These are phyloP conservation scores for Watsonalla binaria DNA, from an alignment of 2,888 invertebrate species.

Conservation along the genomic window DNA sequence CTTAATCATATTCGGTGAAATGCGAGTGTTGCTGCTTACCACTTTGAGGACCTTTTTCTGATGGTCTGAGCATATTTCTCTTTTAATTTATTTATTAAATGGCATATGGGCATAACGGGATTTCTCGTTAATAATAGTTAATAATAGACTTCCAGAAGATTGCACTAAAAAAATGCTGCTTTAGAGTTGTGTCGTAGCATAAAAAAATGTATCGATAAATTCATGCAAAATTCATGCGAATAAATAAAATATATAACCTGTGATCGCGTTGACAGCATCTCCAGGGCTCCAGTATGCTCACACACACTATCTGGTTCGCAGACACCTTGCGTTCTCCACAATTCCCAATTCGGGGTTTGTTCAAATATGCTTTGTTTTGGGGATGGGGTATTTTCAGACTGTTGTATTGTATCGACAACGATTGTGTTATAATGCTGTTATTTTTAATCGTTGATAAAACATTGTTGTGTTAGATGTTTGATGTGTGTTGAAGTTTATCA, in stretches of 20 bases:
- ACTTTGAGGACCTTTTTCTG: too few species aligned
- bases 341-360: slow-evolving; percentile 23
- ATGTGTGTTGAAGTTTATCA: too few species aligned
- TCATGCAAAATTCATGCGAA: slow-evolving; percentile 10
- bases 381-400: slow-evolving; percentile 2
- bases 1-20: too few species aligned
- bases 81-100: too few species aligned
- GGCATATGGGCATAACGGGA: too few species aligned
- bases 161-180: too few species aligned
- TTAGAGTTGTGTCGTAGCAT: background rate
- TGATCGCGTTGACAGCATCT: slow-evolving; percentile 48
- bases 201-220: slow-evolving; percentile 11
- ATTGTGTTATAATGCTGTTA: background rate
- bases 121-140: too few species aligned
- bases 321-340: slow-evolving; percentile 28
- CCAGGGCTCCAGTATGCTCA: slow-evolving; percentile 48
- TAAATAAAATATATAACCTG: slow-evolving; percentile 38
- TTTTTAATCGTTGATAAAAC: too few species aligned
- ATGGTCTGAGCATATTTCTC: too few species aligned
- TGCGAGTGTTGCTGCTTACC: too few species aligned
- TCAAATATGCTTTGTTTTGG: slow-evolving; percentile 35
- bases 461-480: too few species aligned
- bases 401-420: slow-evolving; percentile 1
- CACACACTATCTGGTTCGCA: slow-evolving; percentile 54
- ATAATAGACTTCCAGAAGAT: too few species aligned